Base-by-base conservation (phyloP, 2,797 vertebrate genomes). In the Lates japonicus region DNA sequence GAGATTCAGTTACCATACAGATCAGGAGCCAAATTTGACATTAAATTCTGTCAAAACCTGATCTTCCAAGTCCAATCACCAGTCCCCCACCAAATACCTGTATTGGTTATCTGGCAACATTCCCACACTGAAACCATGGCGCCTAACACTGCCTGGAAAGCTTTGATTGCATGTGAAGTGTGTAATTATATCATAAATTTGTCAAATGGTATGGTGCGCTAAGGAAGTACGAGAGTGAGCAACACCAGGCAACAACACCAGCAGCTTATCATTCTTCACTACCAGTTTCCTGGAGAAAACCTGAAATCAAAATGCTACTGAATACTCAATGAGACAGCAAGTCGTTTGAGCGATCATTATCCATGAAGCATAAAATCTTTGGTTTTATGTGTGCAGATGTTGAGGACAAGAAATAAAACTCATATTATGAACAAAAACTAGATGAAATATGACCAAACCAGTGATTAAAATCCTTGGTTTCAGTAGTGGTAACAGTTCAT, bases 401-500 rank as follows among this genome's bases (percentile, higher is more conserved):
- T 64, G 3, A 10, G 51, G 25, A n/a, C 51, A 70, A 49, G 7
- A 17, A 61, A 51, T 55, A 65, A 73, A 66, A 9, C 37, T 14
- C 12, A 63, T 16, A 35, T 70, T 42, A 44, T 19, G 1, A 42
- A 80, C 5, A 5, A 49, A 31, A 72, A 69, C 65, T 37, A 46
- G 14, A 61, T 79, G 19, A 64, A 51, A 73, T 57, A 33, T 14
- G 22, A 70, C 31, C 48, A 29, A 75, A 57, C 14, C 60, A 58
- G 69, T 31, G 0, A 39, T 69, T 44, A 57, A 61, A 51, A 67
- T 70, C 17, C 10, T 55, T 17, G 12, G 48, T 79, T 80, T 74
- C 7, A 55, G 55, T 41, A 55, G 55, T 41, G 66, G 41, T 20
- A 64, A 71, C 20, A 42, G 33, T 57, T 8, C 12, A 20, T 20